Conservation (phyloP, 2,797 vertebrate species). For the Gallinago nigripennis region DNA sequence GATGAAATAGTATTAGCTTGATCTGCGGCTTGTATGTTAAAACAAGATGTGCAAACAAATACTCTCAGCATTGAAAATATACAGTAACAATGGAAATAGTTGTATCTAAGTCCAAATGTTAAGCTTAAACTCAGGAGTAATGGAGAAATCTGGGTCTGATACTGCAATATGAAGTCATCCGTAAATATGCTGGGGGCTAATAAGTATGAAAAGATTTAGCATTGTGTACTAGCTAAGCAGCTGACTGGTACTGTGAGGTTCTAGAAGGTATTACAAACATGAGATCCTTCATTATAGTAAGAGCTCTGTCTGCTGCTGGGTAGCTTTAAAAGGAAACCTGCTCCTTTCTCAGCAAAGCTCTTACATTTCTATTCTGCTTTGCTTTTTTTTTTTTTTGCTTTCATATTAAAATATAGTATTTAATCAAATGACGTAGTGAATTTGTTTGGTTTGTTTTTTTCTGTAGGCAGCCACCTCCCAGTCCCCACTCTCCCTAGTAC, state of each 20-base stretch:
- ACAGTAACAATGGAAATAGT: neutral
- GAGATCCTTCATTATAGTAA: neutral
- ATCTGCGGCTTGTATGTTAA: neutral
- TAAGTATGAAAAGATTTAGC: neutral
- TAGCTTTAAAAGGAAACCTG: neutral
- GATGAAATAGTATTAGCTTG: neutral
- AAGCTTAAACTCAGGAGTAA: neutral
- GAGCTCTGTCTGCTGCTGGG: neutral
- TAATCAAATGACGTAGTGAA: neutral
- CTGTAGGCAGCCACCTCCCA: neutral
- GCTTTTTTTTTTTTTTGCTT: neutral
- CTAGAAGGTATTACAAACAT: neutral
- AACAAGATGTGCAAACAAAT: neutral
- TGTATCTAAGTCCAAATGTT: neutral
- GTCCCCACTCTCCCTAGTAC: rapidly evolving
- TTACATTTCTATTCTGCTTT: neutral
- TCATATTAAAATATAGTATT: neutral
- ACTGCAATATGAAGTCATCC: neutral
- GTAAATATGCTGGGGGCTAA: neutral
- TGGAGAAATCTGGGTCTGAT: neutral
- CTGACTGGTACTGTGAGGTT: neutral
- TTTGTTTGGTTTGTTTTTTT: neutral
- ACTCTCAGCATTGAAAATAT: neutral
- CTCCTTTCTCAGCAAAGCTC: neutral
- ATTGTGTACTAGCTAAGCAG: neutral